These are phyloP conservation scores for Chelmon rostratus DNA, from an alignment of 2,797 vertebrate genomes.

Conservation along the genomic window DNA sequence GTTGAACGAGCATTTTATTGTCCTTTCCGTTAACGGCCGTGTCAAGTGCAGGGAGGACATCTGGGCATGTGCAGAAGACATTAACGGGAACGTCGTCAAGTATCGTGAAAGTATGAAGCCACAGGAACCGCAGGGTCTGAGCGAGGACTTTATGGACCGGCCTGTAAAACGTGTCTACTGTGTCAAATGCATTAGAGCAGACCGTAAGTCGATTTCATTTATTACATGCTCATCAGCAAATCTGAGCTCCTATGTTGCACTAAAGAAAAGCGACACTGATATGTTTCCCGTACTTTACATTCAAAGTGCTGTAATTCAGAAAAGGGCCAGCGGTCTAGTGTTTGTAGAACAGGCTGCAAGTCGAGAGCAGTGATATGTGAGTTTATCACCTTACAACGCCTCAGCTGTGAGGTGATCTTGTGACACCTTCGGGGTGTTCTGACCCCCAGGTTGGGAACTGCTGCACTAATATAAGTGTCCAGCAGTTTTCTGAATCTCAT, in stretches of 20 bases:
- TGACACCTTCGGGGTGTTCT: neutral
- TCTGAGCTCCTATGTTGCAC: neutral
- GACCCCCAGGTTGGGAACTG: neutral
- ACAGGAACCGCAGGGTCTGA: slow-evolving; percentile 19
- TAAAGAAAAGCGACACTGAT: slow-evolving; percentile 20
- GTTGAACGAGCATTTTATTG: neutral
- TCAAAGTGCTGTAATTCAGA: slow-evolving; percentile 9
- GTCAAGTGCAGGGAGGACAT: neutral
- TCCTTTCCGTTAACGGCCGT: neutral
- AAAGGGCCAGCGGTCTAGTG: neutral
- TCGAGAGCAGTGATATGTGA: neutral
- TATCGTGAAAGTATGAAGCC: slow-evolving; percentile 34
- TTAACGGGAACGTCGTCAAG: slow-evolving; percentile 27
- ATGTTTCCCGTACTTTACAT: neutral
- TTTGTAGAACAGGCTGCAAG: neutral
- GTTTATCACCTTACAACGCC: neutral
- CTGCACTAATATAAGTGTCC: neutral
- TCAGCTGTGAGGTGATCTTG: neutral
- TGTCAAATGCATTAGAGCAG: slow-evolving; percentile 26
- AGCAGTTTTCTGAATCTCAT: slow-evolving; percentile 16
- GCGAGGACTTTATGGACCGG: slow-evolving; percentile 31
- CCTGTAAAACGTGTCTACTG: slow-evolving; percentile 26
- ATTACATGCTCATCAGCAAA: slow-evolving; percentile 21
- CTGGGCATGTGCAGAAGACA: slow-evolving; percentile 57
- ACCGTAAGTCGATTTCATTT: slow-evolving; percentile 13